Evolutionary conservation across 2,113 vertebrate species (phyloP).

Genomic region (Anguilla rostrata): DNA sequence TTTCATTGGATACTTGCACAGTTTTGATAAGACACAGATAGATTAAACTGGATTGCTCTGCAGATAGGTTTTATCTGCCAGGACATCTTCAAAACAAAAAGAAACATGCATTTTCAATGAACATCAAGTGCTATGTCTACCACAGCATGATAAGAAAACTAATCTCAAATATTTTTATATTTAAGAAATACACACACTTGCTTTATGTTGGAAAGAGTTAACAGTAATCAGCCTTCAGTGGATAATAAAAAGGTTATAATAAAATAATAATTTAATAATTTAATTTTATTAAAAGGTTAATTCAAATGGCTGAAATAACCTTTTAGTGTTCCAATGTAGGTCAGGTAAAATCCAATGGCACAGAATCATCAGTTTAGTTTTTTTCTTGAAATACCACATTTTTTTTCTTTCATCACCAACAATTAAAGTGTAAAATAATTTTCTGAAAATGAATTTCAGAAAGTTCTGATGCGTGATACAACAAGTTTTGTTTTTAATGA

Average conservation of each 20-base stretch:
- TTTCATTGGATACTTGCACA: not conserved
- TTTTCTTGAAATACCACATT: not conserved
- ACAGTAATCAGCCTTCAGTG: conserved; percentile 7
- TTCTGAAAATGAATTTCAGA: not conserved
- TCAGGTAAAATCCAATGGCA: not conserved
- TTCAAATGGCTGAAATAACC: not conserved
- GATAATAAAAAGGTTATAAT: not conserved
- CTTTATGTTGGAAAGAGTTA: conserved; percentile 14
- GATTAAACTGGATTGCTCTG: not conserved
- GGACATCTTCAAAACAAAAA: not conserved
- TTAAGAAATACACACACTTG: not conserved
- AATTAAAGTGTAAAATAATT: not conserved
- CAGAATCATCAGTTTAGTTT: not conserved
- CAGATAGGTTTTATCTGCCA: not conserved
- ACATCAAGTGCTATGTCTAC: not conserved
- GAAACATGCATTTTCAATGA: not conserved
- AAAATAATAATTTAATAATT: too few species aligned
- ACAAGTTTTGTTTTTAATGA: not conserved
- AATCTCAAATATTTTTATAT: not conserved
- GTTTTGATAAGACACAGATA: not conserved
- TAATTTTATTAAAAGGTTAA: not conserved
- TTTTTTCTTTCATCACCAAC: not conserved
- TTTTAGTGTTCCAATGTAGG: not conserved
- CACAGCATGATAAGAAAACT: not conserved
- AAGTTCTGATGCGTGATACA: not conserved